Evolutionary conservation across 2,888 invertebrate genomes (phyloP), one percentile per base, ranked within the genome.

Genomic region (Chrysopilus asiliformis): DNA sequence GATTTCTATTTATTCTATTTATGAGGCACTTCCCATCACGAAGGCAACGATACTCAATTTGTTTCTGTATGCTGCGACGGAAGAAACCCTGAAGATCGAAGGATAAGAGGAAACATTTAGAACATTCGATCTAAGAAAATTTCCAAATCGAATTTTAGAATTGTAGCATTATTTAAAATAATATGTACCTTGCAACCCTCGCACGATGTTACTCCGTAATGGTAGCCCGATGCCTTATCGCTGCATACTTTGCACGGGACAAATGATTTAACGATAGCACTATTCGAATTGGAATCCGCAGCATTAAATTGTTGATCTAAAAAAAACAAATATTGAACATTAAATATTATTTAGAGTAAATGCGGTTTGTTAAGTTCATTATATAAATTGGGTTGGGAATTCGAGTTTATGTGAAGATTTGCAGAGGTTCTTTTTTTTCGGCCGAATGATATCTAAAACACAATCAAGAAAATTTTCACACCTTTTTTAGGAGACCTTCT

Each of bases 201-300:
- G 66, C 94, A 95, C 47, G 91, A 91, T 45, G 93, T 94, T 49
- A 95, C 94, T 36, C 95, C 94, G 76, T 95, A 95, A 67, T 95
- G 94, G 66, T 94, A 95, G 33, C 63, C 63, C 36, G 84, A 85
- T 41, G 87, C 86, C 57, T 86, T 84, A 65, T 95, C 95, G 29
- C 94, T 94, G 66, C 95, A 95, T 49, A 95, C 94, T 65, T 90
- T 91, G 68, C 94, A 94, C 40, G 90, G 85, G 48, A 89, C 83
- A 58, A 89, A 87, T 38, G 84, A 78, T 65, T 90, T 91, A 44
- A 80, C 76, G 42, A 79, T 77, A 47, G 80, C 74, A 45, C 78
- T 81, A 36, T 74, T 71, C 60, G 79, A 79, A 57, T 78, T 76
- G 44, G 81, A 81, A 65, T 89, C 89, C 32, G 84, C 82, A 47